Base-by-base conservation (phyloP, 2,797 vertebrate species). In the Erpetoichthys calabaricus region DNA sequence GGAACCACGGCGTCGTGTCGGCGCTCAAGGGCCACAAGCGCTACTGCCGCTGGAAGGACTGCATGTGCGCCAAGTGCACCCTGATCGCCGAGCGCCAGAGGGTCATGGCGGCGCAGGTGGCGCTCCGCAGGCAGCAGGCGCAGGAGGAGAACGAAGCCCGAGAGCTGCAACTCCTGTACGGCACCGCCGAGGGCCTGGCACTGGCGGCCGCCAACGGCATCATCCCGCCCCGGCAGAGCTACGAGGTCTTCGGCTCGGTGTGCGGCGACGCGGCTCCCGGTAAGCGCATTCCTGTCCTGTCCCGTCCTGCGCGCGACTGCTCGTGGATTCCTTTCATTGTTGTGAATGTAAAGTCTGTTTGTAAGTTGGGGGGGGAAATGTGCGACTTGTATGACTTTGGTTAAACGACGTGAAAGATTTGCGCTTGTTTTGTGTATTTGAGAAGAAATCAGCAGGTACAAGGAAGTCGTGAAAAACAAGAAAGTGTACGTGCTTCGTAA, bases 31-130 rank as follows among this genome's bases (percentile, higher is more conserved):
- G 94, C 75, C 94, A 98, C 84, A 98, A 98, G 71, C 92, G 94
- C 68, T 97, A 97, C 80, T 98, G 94, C 73, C 91, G 94, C 67
- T 98, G 94, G 94, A 97, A 95, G 78, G 94, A 97, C 84, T 98
- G 94, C 69, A 89, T 96, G 85, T 98, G 94, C 76, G 94, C 94
- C 77, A 97, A 97, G 80, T 98, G 94, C 84, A 97, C 92, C 1
- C 72, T 98, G 59, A 97, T 98, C 70, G 94, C 93, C 0, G 94
- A 98, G 85, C 75, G 94, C 57, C 94, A 98, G 86, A 86, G 94
- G 9, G 94, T 98, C 65, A 98, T 98, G 94, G 94, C 94, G 1
- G 94, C 94, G 2, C 94, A 97, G 65, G 94, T 98, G 75, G 94
- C 94, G 61, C 83, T 98, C 72, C 75, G 94, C 68, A 75, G 94